Conservation (phyloP, 37 sponge, comb jelly and placozoan genomes). For the Crambe crambe region DNA sequence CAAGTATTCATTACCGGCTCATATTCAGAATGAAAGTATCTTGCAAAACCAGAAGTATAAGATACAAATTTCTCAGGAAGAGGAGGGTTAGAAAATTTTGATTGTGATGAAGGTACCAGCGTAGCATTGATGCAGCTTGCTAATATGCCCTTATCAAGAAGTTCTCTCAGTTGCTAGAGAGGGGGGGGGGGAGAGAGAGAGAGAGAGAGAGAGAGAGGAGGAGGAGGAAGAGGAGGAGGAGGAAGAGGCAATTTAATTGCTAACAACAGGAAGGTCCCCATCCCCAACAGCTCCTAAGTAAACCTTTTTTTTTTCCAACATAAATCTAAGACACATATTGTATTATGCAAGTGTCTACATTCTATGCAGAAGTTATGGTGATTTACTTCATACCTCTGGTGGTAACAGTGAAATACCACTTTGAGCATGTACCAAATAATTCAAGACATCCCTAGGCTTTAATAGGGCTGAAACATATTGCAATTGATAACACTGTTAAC, state of each 20-base stretch:
- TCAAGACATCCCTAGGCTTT: slow-evolving; percentile 26
- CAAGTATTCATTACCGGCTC: slow-evolving; percentile 15
- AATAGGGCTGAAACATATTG: slow-evolving; percentile 57
- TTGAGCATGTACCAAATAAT: slow-evolving; percentile 46
- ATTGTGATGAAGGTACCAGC: background rate
- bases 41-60: slow-evolving; percentile 2
- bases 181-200: background rate
- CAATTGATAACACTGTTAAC: background rate
- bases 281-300: too few relatives aligned
- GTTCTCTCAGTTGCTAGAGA: slow-evolving; percentile 44
- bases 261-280: too few relatives aligned
- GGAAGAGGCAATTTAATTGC: too few relatives aligned
- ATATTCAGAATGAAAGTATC: slow-evolving; percentile 26
- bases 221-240: too few relatives aligned
- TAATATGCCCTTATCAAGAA: slow-evolving; percentile 28
- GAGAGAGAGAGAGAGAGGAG: background rate
- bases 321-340: too few relatives aligned
- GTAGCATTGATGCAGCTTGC: slow-evolving; percentile 3
- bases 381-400: slow-evolving; percentile 82
- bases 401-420: slow-evolving; percentile 74
- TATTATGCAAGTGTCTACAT: too few relatives aligned
- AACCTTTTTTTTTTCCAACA: too few relatives aligned
- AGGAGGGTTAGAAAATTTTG: background rate
- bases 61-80: background rate
- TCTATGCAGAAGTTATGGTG: too few relatives aligned